Conservation (phyloP, 2,888 invertebrate species). For the Phyto melanocephala region DNA sequence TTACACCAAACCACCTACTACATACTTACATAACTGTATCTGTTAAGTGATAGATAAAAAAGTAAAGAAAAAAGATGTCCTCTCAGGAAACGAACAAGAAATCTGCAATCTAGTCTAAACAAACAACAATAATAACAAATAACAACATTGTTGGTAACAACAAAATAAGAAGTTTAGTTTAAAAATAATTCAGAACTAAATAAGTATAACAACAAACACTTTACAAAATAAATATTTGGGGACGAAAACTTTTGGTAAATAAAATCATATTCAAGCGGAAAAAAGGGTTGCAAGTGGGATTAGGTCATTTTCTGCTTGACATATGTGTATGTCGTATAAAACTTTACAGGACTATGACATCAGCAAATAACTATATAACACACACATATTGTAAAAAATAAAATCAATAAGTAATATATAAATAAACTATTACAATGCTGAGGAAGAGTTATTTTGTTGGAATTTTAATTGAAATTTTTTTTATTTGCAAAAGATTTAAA, state of each 20-base stretch:
- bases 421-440: background rate
- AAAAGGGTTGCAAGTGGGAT: constrained; percentile 56
- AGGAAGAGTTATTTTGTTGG: constrained; percentile 29
- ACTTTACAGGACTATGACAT: constrained; percentile 38
- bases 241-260: constrained; percentile 41
- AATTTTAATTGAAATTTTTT: constrained; percentile 36
- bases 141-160: constrained; percentile 28
- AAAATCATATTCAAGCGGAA: constrained; percentile 53
- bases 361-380: constrained; percentile 22
- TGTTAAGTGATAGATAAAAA: too few species aligned
- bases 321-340: background rate
- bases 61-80: background rate
- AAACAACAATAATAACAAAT: constrained; percentile 26
- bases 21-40: too few species aligned
- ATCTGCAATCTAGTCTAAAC: constrained; percentile 15
- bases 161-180: constrained; percentile 34
- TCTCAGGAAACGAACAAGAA: background rate
- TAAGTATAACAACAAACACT: constrained; percentile 15
- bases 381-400: background rate
- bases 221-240: constrained; percentile 58
- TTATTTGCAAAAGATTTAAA: background rate
- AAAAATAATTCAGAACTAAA: background rate
- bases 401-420: background rate
- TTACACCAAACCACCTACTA: background rate
- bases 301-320: constrained; percentile 42